These are phyloP conservation scores for Euzophera pinguis DNA, from an alignment of 2,888 invertebrate species.

Conservation along the genomic window DNA sequence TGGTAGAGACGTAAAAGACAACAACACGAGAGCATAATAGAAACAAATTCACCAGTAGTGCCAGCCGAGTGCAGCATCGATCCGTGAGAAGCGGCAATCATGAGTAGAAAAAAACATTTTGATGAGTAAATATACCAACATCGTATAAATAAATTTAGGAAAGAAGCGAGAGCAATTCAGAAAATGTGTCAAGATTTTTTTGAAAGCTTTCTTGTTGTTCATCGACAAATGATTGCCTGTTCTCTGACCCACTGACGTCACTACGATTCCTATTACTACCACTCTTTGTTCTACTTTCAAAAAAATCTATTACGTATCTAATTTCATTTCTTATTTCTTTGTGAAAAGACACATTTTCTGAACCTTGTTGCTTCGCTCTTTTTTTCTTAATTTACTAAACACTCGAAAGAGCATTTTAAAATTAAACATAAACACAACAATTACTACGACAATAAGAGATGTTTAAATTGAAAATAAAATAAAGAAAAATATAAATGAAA, in stretches of 20 bases:
- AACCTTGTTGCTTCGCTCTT: constrained; percentile 66
- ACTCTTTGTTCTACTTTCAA: constrained; percentile 79
- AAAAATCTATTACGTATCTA: constrained; percentile 79
- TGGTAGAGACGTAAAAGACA: constrained; percentile 34
- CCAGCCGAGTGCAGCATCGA: constrained; percentile 66
- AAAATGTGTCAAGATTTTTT: constrained; percentile 85
- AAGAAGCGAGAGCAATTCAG: constrained; percentile 77
- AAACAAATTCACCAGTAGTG: constrained; percentile 70
- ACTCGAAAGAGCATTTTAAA: constrained; percentile 30
- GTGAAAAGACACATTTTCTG: constrained; percentile 90
- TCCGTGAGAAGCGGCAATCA: constrained; percentile 80
- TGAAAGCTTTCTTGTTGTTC: constrained; percentile 61
- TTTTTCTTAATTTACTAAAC: constrained; percentile 34
- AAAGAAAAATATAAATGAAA: constrained; percentile 27
- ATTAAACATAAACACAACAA: constrained; percentile 53
- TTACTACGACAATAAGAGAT: constrained; percentile 45
- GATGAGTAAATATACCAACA: constrained; percentile 56
- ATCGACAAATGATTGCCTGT: constrained; percentile 78
- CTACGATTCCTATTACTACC: constrained; percentile 59
- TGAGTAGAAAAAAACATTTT: constrained; percentile 77
- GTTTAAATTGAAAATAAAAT: constrained; percentile 42
- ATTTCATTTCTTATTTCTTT: constrained; percentile 82
- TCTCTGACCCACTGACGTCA: constrained; percentile 39
- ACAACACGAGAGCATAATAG: constrained; percentile 32
- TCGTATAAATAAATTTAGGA: constrained; percentile 32